Base-by-base conservation (phyloP, 2,797 vertebrate genomes). In the Ptychadena robeensis region DNA sequence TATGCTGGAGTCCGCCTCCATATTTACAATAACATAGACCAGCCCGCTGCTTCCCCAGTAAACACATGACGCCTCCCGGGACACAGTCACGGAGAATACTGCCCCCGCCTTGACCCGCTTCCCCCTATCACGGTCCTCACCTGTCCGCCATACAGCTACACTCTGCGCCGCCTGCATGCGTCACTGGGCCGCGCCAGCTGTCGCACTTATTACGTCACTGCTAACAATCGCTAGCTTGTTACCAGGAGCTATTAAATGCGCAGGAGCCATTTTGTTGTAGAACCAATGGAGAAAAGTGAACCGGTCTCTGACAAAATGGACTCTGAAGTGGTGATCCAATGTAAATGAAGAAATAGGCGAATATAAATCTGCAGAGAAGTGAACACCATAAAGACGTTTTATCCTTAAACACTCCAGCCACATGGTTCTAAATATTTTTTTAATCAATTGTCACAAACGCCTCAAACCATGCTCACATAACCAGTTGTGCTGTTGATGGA, bases 131-230 rank as follows among this genome's bases (percentile, higher is more conserved):
- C 35, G 3, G n/a, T 10, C 35, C 25, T 79, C 48, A 69, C 66
- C 77, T 61, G n/a, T 53, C 32, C 72, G 64, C 48, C 48, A n/a
- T 28, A n/a, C 48, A 38, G 44, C 59, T 31, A 31, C 80, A 15
- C 31, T 37, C 44, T 40, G 72, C 72, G 65, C 80, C 72, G 64
- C 63, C 72, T 35, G 53, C 27, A 61, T 12, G 69, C 64, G 72
- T 82, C 80, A 82, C 64, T 28, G n/a, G 15, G 7, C 2, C 15
- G 64, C 9, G 37, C 27, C 64, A 10, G 63, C 44, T 48, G 34
- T 40, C 80, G 14, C 25, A 1, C 1, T 27, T 2, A 59, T 14
- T 3, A 75, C 72, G 80, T 69, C 72, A 68, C 38, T 53, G 15
- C 18, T 9, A 35, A 9, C 3, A 3, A 3, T 35, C 18, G 44